These are phyloP conservation scores for Orthosia gracilis DNA, from an alignment of 2,888 invertebrate genomes.

Conservation along the genomic window DNA sequence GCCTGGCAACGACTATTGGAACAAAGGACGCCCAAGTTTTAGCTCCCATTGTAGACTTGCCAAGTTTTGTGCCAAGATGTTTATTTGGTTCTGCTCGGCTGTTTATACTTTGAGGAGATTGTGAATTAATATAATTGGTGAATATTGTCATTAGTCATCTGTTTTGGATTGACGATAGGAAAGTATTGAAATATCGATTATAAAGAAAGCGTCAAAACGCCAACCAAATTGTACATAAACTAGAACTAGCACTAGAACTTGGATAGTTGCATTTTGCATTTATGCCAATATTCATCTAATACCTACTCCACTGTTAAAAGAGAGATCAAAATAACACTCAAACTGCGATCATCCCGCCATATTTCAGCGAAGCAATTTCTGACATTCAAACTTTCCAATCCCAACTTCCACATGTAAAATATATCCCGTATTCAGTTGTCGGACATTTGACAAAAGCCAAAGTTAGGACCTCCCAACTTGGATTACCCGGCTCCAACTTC, in stretches of 20 bases:
- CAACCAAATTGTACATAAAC: neutral
- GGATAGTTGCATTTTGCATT: neutral
- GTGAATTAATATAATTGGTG: slow-evolving; percentile 56
- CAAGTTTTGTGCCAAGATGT: slow-evolving; percentile 70
- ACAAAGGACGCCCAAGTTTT: slow-evolving; percentile 72
- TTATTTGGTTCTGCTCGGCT: slow-evolving; percentile 69
- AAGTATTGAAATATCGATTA: neutral
- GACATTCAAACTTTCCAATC: slow-evolving; percentile 49
- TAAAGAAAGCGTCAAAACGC: neutral
- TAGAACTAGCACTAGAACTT: too few relatives aligned
- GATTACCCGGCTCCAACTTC: slow-evolving; percentile 59
- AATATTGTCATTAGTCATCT: slow-evolving; percentile 39
- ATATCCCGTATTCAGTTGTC: slow-evolving; percentile 55
- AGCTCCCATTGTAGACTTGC: slow-evolving; percentile 67
- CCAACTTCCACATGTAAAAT: slow-evolving; percentile 64
- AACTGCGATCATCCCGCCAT: slow-evolving; percentile 15
- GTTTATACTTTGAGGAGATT: slow-evolving; percentile 63
- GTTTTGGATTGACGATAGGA: neutral
- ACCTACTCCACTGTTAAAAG: neutral
- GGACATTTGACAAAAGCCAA: slow-evolving; percentile 63
- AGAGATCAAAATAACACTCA: neutral
- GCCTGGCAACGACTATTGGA: slow-evolving; percentile 62
- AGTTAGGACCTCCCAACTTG: slow-evolving; percentile 60
- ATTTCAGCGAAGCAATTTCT: slow-evolving; percentile 38
- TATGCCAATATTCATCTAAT: neutral